A percentile compares a stretch with the other conserved stretches of the same genome.
Conservation (phyloP, 2,113 vertebrate genomes). For the Dissostichus mawsoni region DNA sequence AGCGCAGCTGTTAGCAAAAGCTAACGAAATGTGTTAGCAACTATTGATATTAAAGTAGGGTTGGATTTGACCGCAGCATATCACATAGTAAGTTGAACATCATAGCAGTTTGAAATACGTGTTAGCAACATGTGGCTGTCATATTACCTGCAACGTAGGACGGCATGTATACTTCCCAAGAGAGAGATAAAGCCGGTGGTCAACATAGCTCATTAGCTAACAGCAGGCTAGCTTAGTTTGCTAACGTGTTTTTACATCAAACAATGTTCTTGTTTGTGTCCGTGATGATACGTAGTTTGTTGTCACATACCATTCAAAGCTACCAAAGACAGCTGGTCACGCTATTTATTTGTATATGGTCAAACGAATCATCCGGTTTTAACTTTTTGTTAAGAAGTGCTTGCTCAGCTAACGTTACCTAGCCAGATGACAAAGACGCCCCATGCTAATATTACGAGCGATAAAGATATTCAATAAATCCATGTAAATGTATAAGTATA, state of each 20-base stretch:
- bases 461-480: background rate
- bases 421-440: constrained; percentile 49
- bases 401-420: constrained; percentile 2
- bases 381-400: constrained; percentile 27
- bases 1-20: constrained; percentile 30
- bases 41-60: background rate
- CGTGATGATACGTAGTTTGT: background rate
- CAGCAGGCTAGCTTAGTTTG: constrained; percentile 26
- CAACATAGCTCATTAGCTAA: constrained; percentile 43
- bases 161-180: constrained; percentile 31
- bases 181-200: constrained; percentile 5
- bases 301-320: accelerated
- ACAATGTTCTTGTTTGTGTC: background rate
- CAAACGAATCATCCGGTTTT: background rate
- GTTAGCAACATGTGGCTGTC: accelerated
- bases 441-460: constrained; percentile 3
- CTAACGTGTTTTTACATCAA: constrained; percentile 10
- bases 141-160: background rate
- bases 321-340: accelerated
- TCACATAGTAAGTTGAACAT: constrained; percentile 49
- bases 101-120: accelerated
- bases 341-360: accelerated
- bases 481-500: background rate
- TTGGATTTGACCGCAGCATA: constrained; percentile 20
- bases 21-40: constrained; percentile 10